Evolutionary conservation across 2,113 vertebrate genomes (phyloP).

Genomic region (Pao palembangensis): DNA sequence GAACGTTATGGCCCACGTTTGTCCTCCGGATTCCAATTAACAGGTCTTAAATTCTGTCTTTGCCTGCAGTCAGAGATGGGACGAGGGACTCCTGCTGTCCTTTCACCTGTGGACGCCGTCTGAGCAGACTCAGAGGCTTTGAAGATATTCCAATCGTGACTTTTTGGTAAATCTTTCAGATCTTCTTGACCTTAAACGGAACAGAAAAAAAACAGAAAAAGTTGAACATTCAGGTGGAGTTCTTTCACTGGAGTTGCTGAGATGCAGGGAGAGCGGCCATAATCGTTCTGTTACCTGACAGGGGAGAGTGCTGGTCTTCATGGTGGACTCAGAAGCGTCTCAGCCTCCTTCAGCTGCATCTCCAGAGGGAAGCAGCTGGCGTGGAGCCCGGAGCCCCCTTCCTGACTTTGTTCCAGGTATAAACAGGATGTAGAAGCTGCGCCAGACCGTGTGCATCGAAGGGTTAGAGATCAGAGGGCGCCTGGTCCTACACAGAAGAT

Average conservation of each 20-base stretch:
- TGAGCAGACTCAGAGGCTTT: no score
- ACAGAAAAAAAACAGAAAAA: no score
- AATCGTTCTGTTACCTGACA: conserved; percentile 54
- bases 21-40: conserved; percentile 38
- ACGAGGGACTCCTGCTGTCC: conserved; percentile 2
- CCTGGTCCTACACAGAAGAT: conserved; percentile 2
- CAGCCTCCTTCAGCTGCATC: conserved; percentile 15
- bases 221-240: no score
- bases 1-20: conserved; percentile 23
- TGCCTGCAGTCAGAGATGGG: neutral
- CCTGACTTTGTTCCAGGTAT: conserved; percentile 38
- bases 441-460: conserved; percentile 22
- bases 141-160: neutral
- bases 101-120: neutral
- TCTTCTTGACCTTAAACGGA: no score
- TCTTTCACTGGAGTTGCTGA: conserved; percentile 17
- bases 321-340: no score
- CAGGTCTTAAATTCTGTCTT: conserved; percentile 30
- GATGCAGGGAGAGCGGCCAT: conserved; percentile 27
- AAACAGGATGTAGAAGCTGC: conserved; percentile 49
- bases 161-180: no score
- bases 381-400: conserved; percentile 1
- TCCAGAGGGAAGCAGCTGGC: conserved; percentile 7
- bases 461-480: neutral
- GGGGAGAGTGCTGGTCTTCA: conserved; percentile 22